Evolutionary conservation across 2,113 vertebrate species (phyloP).

Genomic region (Epinephelus cyanopodus): DNA sequence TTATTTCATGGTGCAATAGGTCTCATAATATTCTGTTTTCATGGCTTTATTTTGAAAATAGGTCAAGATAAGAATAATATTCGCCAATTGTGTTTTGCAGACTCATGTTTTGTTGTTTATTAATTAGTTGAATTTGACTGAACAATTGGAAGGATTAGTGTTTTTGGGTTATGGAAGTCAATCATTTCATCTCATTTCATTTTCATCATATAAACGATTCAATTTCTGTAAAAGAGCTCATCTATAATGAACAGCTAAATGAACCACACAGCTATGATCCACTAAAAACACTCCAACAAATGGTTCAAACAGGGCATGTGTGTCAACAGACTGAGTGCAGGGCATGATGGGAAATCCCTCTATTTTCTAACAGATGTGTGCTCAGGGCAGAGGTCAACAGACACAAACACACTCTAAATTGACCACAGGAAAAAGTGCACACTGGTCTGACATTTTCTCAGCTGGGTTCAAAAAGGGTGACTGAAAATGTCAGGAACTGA

Average conservation of each 20-base stretch:
- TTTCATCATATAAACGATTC: not conserved
- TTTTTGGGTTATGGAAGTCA: not conserved
- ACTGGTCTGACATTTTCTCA: constrained; percentile 17
- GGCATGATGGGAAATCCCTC: constrained; percentile 7
- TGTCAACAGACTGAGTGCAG: not conserved
- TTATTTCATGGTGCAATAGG: not conserved
- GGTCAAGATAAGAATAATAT: not conserved
- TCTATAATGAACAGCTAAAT: not conserved
- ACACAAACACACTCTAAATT: constrained; percentile 18
- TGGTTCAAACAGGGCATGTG: not conserved
- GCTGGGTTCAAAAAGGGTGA: not conserved
- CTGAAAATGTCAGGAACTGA: constrained; percentile 42
- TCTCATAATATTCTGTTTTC: not conserved
- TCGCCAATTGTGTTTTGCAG: not conserved
- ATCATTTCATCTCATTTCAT: too few species aligned
- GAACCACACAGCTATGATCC: not conserved
- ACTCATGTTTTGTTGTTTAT: not conserved
- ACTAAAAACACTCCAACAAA: not conserved
- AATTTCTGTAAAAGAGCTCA: not conserved
- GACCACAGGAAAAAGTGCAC: not conserved
- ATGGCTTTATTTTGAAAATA: constrained; percentile 13
- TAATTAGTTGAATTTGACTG: not conserved
- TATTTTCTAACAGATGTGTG: constrained; percentile 21
- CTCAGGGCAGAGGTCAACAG: constrained; percentile 32
- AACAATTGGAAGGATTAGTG: not conserved